These are phyloP conservation scores for Megathymus violae DNA, from an alignment of 1,140 invertebrate genomes.

Conservation along the genomic window DNA sequence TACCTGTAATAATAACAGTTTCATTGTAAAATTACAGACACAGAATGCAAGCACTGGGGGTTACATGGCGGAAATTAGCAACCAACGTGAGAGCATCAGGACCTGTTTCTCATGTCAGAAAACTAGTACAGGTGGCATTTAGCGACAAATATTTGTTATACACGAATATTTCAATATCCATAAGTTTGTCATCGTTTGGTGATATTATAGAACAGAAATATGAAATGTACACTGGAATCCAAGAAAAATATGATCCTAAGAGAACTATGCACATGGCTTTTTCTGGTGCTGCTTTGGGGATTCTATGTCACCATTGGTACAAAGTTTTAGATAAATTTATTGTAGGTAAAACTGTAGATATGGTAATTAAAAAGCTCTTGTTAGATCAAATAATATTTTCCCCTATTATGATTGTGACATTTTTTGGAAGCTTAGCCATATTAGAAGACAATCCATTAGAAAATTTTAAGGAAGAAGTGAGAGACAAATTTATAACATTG, in stretches of 20 bases:
- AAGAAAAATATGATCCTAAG: conserved; percentile 86
- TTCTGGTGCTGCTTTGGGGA: conserved; percentile 90
- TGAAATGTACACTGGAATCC: conserved; percentile 88
- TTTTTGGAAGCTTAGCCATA: conserved; percentile 91
- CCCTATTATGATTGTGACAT: conserved; percentile 91
- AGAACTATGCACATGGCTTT: conserved; percentile 92
- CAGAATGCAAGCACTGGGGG: conserved; percentile 65
- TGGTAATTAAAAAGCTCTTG: conserved; percentile 93
- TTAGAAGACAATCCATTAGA: conserved; percentile 87
- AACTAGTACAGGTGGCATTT: conserved; percentile 81
- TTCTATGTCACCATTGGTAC: conserved; percentile 93
- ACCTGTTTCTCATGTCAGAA: conserved; percentile 47
- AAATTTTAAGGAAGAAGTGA: conserved; percentile 89
- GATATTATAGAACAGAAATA: conserved; percentile 94
- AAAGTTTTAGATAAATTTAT: conserved; percentile 87
- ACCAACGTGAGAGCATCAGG: conserved; percentile 49
- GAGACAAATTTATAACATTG: conserved; percentile 90
- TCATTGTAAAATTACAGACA: conserved; percentile 50
- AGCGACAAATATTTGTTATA: conserved; percentile 91
- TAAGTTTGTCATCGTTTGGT: conserved; percentile 89
- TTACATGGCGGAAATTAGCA: conserved; percentile 64
- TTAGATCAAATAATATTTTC: conserved; percentile 95
- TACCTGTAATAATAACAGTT: no score
- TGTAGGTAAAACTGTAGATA: conserved; percentile 87
- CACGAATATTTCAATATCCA: conserved; percentile 94